Conservation (phyloP, 2,888 invertebrate genomes). For the Ecdyonurus torrentis region DNA sequence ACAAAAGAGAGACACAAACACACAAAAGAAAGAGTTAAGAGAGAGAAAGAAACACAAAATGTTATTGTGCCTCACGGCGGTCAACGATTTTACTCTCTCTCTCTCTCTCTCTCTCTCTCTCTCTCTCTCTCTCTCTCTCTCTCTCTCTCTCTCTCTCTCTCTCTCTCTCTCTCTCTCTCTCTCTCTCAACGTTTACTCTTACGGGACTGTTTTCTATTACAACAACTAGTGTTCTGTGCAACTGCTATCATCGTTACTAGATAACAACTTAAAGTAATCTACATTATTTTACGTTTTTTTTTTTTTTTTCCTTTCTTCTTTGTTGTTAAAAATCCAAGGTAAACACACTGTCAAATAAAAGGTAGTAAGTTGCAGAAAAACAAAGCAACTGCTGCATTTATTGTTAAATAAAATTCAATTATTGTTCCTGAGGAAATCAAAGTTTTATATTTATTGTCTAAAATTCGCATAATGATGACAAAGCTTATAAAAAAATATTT, state of each 20-base stretch:
- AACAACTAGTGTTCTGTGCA: too few species aligned
- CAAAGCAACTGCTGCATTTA: too few species aligned
- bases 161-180: background rate
- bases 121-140: background rate
- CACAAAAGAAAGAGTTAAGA: background rate
- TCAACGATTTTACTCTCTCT: background rate
- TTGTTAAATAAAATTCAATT: too few species aligned
- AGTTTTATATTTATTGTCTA: too few species aligned
- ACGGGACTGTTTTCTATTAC: background rate
- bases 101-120: background rate
- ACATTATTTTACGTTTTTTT: background rate
- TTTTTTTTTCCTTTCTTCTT: background rate
- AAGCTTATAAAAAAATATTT: too few species aligned
- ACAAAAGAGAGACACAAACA: background rate
- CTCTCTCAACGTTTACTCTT: background rate
- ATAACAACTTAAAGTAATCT: background rate
- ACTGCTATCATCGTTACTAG: background rate
- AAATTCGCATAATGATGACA: too few species aligned
- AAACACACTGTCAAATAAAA: background rate
- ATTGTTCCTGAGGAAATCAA: too few species aligned
- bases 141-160: background rate
- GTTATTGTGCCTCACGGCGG: background rate
- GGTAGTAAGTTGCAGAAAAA: too few species aligned
- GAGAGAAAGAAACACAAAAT: background rate
- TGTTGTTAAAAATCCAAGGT: background rate